Evolutionary conservation across 2,797 vertebrate genomes (phyloP).

Genomic region (Bryconaethiops microstoma): DNA sequence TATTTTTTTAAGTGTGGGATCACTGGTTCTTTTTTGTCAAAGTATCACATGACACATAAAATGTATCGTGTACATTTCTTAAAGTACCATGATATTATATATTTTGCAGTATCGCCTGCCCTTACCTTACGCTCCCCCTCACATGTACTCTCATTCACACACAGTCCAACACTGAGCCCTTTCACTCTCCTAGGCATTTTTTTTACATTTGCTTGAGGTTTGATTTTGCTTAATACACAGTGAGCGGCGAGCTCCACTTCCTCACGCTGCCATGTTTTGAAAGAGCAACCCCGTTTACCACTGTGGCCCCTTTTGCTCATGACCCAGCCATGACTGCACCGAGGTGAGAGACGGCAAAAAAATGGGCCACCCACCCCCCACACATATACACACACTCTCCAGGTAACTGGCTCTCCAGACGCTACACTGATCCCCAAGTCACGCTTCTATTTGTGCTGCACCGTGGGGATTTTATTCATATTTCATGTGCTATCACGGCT

Average conservation of each 20-base stretch:
- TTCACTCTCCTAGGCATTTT: slow-evolving; percentile 57
- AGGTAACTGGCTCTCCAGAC: slow-evolving; percentile 54
- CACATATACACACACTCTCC: slow-evolving; percentile 30
- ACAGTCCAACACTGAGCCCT: slow-evolving; percentile 63
- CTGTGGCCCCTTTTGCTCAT: slow-evolving; percentile 58
- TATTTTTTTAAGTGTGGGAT: too few species aligned
- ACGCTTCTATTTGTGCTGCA: slow-evolving; percentile 54
- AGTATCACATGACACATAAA: too few species aligned
- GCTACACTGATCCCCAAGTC: slow-evolving; percentile 47
- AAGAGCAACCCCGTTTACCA: slow-evolving; percentile 74
- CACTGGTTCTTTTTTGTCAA: too few species aligned
- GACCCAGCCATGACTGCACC: slow-evolving; percentile 64
- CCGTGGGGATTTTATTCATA: slow-evolving; percentile 69
- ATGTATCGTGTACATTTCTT: too few species aligned
- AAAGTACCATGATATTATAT: too few species aligned
- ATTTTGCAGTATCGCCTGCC: too few species aligned
- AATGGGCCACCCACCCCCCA: slow-evolving; percentile 53
- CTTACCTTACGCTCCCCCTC: too few species aligned
- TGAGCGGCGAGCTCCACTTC: slow-evolving; percentile 66
- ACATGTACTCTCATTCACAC: slow-evolving; percentile 21
- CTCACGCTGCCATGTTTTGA: slow-evolving; percentile 72
- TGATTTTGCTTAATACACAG: slow-evolving; percentile 69
- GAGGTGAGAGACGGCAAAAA: slow-evolving; percentile 64
- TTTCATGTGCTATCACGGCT: slow-evolving; percentile 71
- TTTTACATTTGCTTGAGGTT: slow-evolving; percentile 71